Evolutionary conservation across 2,888 invertebrate genomes (phyloP).

Genomic region (Xylota segnis): DNA sequence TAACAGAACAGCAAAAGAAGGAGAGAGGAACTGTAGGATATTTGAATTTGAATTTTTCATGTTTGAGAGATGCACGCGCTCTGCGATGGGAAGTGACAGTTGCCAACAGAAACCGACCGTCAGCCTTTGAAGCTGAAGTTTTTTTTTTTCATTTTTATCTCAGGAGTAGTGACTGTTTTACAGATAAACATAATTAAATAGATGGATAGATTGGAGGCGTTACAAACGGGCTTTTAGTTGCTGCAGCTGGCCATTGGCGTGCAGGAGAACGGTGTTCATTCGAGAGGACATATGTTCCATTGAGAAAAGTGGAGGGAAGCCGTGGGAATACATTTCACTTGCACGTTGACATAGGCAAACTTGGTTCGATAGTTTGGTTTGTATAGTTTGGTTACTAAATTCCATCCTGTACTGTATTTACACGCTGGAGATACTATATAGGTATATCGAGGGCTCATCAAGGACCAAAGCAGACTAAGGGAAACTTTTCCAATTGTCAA

Average conservation of each 20-base stretch:
- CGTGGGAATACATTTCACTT: no score
- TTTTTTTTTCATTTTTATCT: conserved; percentile 15
- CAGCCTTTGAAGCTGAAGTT: conserved; percentile 23
- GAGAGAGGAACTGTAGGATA: conserved; percentile 9
- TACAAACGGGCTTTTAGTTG: background rate
- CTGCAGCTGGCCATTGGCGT: background rate
- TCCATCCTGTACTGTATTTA: no score
- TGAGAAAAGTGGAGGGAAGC: no score
- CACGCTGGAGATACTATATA: no score
- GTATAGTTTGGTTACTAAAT: no score
- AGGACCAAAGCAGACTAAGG: no score
- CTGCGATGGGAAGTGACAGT: conserved; percentile 50
- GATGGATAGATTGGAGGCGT: conserved; percentile 1
- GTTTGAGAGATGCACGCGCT: conserved; percentile 36
- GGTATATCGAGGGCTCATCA: no score
- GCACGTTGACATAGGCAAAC: no score
- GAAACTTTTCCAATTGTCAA: no score
- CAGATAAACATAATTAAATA: conserved; percentile 53
- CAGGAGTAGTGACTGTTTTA: conserved; percentile 23
- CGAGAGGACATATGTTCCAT: no score
- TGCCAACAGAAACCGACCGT: conserved; percentile 17
- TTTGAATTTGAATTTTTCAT: conserved; percentile 59
- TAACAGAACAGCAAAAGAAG: conserved; percentile 18
- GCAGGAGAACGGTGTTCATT: no score
- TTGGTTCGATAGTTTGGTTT: no score